Conservation (phyloP, 2,113 vertebrate species). For the Scolopax mira region DNA sequence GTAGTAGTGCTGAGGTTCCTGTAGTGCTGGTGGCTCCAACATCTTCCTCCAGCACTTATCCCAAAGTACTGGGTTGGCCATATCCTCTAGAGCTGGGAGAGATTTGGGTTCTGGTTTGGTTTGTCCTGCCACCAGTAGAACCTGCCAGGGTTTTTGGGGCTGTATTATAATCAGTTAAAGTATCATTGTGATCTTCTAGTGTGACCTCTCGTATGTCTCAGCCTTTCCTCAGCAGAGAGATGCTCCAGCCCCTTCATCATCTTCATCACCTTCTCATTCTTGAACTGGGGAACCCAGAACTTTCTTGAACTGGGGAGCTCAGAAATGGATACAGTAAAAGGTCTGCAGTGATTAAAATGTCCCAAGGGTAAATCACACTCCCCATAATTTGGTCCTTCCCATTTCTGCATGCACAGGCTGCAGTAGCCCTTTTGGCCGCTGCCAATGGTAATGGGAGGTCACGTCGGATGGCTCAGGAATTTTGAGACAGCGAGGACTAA, state of each 20-base stretch:
- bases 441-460: background rate
- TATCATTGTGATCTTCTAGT: background rate
- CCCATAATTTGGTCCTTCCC: background rate
- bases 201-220: background rate
- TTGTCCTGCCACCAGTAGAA: background rate
- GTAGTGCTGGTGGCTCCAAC: background rate
- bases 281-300: background rate
- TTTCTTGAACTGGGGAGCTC: background rate
- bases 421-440: background rate
- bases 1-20: background rate
- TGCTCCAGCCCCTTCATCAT: background rate
- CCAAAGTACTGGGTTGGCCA: fast-evolving
- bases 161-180: background rate
- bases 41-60: background rate
- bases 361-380: background rate
- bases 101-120: background rate
- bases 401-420: background rate
- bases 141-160: background rate
- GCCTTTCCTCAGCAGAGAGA: background rate
- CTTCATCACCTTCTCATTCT: background rate
- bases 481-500: background rate
- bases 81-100: background rate
- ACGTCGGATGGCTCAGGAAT: background rate
- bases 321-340: background rate
- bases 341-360: background rate